These are phyloP conservation scores for Pomacea maculata DNA, from an alignment of 1,140 invertebrate genomes.

Conservation along the genomic window DNA sequence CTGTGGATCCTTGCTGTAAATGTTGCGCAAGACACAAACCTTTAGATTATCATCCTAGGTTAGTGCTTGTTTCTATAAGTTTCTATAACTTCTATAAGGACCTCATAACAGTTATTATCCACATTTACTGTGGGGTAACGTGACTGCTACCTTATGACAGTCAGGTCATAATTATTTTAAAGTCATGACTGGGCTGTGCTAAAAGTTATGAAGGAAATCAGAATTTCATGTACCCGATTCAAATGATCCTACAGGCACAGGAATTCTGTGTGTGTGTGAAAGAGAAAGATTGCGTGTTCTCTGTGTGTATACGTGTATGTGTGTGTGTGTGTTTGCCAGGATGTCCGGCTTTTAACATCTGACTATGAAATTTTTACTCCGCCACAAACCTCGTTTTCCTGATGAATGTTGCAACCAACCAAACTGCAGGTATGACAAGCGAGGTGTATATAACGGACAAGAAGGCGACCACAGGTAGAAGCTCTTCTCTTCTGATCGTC, in stretches of 20 bases:
- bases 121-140: too few species aligned
- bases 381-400: neutral
- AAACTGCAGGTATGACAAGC: neutral
- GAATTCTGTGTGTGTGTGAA: neutral
- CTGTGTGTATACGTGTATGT: neutral
- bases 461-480: neutral
- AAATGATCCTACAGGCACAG: too few species aligned
- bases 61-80: neutral
- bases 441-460: neutral
- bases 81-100: too few species aligned
- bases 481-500: too few species aligned
- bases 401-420: too few species aligned
- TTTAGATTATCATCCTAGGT: neutral
- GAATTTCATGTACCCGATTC: too few species aligned
- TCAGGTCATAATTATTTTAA: too few species aligned
- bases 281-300: neutral
- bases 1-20: neutral
- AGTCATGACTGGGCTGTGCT: too few species aligned
- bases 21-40: neutral
- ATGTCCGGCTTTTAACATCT: neutral
- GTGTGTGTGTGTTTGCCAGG: slow-evolving; percentile 2
- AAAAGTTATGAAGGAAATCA: too few species aligned
- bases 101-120: too few species aligned
- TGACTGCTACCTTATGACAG: too few species aligned
- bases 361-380: neutral